Conservation (phyloP, 2,888 invertebrate species). For the Empis livida region DNA sequence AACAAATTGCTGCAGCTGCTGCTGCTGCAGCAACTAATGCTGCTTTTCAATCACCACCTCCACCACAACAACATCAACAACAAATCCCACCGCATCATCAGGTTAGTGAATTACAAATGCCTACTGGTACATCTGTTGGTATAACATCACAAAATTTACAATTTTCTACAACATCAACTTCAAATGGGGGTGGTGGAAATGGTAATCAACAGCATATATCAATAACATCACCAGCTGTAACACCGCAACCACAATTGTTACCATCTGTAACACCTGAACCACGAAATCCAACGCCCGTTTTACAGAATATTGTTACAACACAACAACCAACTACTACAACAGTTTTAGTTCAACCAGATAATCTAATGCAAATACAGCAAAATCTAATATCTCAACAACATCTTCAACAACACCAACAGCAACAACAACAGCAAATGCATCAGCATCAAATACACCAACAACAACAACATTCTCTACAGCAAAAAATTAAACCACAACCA, state of each 20-base stretch:
- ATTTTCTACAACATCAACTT: constrained; percentile 15
- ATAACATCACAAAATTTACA: constrained; percentile 18
- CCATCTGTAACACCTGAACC: constrained; percentile 30
- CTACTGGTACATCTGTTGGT: constrained; percentile 14
- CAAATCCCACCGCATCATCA: constrained; percentile 8
- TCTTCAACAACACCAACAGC: constrained; percentile 11
- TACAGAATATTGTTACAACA: constrained; percentile 25
- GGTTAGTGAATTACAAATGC: constrained; percentile 17
- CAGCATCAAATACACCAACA: constrained; percentile 16
- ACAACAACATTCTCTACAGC: constrained; percentile 17
- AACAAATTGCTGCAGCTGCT: constrained; percentile 25
- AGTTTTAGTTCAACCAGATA: constrained; percentile 12
- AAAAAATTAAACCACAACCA: constrained; percentile 1
- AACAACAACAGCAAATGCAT: constrained; percentile 7
- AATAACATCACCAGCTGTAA: constrained; percentile 9
- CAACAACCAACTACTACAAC: constrained; percentile 17
- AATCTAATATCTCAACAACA: constrained; percentile 18
- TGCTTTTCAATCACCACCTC: constrained; percentile 30
- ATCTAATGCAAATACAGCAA: constrained; percentile 19
- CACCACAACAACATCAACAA: constrained; percentile 15
- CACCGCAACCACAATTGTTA: constrained; percentile 21
- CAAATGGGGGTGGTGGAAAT: constrained; percentile 7
- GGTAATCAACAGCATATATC: constrained; percentile 8
- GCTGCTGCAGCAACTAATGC: constrained; percentile 26
- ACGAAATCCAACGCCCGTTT: constrained; percentile 26